Evolutionary conservation across 2,113 vertebrate genomes (phyloP).

Genomic region (mouse (Mus musculus)): GRCm39 chr6:98968001-98968500

Average conservation of each 20-base stretch:
- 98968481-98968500: background rate
- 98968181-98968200: background rate
- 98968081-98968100: background rate
- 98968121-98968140: background rate
- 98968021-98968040: background rate
- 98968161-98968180: background rate
- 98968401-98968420: background rate
- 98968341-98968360: background rate
- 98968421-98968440: background rate
- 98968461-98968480: background rate
- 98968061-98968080: background rate
- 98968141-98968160: background rate
- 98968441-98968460: background rate
- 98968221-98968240: background rate
- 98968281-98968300: background rate
- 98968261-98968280: background rate
- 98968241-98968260: background rate
- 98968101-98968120: background rate
- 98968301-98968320: too few species aligned
- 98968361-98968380: background rate
- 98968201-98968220: background rate
- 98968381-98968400: background rate
- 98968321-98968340: background rate
- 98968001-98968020: background rate
- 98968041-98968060: background rate